These are phyloP conservation scores for Dynastes hyllus DNA, from an alignment of 2,888 invertebrate genomes.

Conservation along the genomic window DNA sequence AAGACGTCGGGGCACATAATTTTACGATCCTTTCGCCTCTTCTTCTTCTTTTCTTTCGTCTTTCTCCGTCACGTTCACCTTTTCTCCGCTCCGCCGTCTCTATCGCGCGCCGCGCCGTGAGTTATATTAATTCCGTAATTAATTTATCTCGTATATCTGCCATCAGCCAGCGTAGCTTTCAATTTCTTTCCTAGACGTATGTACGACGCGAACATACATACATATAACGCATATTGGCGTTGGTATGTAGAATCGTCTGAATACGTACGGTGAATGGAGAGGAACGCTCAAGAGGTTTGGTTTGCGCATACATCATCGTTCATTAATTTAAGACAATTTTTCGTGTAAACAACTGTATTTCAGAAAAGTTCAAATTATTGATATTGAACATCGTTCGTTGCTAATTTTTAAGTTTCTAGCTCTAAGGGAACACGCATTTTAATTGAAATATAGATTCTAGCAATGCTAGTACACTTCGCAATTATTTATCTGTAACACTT, in stretches of 20 bases:
- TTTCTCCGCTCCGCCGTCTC: not conserved
- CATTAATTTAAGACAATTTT: no score
- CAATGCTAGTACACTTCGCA: no score
- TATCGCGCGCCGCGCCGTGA: conserved; percentile 12
- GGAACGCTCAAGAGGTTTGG: not conserved
- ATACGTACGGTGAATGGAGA: not conserved
- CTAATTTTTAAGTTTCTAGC: no score
- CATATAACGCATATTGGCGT: not conserved
- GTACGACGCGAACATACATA: not conserved
- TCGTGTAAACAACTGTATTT: no score
- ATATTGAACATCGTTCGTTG: no score
- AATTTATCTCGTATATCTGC: conserved; percentile 42
- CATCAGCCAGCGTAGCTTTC: conserved; percentile 20
- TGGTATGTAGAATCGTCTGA: not conserved
- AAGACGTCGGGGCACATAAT: conserved; percentile 36
- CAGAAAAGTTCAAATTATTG: no score
- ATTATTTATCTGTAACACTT: no score
- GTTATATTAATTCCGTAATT: conserved; percentile 45
- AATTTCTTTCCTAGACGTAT: conserved; percentile 33
- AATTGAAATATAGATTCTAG: no score
- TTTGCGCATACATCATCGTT: no score
- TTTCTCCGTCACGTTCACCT: not conserved
- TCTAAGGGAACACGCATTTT: no score
- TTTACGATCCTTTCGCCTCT: conserved; percentile 29
- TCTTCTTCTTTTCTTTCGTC: not conserved